These are phyloP conservation scores for Drosophila bocqueti DNA, from an alignment of 1,140 invertebrate genomes.

Conservation along the genomic window DNA sequence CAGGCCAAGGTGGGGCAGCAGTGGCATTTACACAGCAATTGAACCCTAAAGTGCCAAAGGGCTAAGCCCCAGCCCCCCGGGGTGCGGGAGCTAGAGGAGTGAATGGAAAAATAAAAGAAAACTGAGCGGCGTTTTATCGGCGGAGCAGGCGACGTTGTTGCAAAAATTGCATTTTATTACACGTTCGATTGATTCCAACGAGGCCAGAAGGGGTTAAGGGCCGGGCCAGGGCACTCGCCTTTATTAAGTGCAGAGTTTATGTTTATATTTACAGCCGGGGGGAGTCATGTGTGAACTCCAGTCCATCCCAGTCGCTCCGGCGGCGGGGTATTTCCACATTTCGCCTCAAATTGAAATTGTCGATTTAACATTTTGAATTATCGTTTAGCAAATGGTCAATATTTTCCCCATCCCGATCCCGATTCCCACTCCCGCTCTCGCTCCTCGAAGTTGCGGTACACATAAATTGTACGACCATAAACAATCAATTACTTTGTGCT, in stretches of 20 bases:
- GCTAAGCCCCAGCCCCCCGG: slow-evolving; percentile 39
- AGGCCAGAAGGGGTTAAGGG: slow-evolving; percentile 16
- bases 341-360: slow-evolving; percentile 78
- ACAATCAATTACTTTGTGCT: slow-evolving; percentile 80
- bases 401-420: slow-evolving; percentile 52
- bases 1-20: slow-evolving; percentile 19
- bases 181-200: slow-evolving; percentile 76
- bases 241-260: slow-evolving; percentile 78
- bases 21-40: slow-evolving; percentile 74
- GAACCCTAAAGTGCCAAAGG: slow-evolving; percentile 73
- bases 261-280: slow-evolving; percentile 72
- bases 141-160: slow-evolving; percentile 39
- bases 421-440: background rate
- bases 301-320: slow-evolving; percentile 2
- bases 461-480: slow-evolving; percentile 79
- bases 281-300: slow-evolving; percentile 37
- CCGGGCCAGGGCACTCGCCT: slow-evolving; percentile 48
- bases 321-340: slow-evolving; percentile 16
- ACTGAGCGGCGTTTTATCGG: slow-evolving; percentile 16
- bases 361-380: slow-evolving; percentile 83
- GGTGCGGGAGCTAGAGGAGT: slow-evolving; percentile 26
- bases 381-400: slow-evolving; percentile 83
- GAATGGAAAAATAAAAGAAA: slow-evolving; percentile 6
- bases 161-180: slow-evolving; percentile 81
- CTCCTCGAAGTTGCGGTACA: slow-evolving; percentile 54